These are phyloP conservation scores for Coptotermes formosanus DNA, from an alignment of 1,140 invertebrate genomes.

Conservation along the genomic window DNA sequence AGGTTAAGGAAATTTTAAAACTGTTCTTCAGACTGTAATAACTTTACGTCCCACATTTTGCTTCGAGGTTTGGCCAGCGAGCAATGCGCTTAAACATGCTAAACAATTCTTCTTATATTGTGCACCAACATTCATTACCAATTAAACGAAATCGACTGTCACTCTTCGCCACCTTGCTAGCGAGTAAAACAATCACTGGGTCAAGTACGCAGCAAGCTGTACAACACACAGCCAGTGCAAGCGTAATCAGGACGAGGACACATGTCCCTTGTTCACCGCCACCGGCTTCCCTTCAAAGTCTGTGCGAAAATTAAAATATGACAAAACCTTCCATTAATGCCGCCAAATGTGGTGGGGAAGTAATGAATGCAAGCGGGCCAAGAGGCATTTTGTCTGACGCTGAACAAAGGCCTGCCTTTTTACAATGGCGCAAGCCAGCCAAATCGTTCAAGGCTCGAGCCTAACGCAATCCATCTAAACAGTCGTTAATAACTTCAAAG, in stretches of 20 bases:
- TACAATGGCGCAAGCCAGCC: background rate
- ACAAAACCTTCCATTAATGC: constrained; percentile 8
- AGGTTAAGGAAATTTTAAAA: too few species aligned
- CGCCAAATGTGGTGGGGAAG: background rate
- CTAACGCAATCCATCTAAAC: background rate
- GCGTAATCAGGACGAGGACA: background rate
- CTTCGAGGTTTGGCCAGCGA: too few species aligned
- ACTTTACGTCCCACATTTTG: too few species aligned
- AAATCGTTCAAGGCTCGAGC: background rate
- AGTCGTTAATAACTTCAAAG: background rate
- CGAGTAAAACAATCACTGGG: background rate
- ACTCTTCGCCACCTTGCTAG: background rate
- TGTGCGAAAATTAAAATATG: background rate
- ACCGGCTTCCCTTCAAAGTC: background rate
- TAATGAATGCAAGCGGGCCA: background rate
- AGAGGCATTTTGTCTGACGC: background rate
- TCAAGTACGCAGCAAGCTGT: background rate
- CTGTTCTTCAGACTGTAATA: too few species aligned
- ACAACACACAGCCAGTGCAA: background rate
- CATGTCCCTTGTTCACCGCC: background rate
- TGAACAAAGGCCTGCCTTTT: background rate
- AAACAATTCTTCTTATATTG: too few species aligned
- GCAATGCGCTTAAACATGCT: too few species aligned
- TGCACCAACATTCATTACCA: background rate
- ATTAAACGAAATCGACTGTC: background rate